Conservation (phyloP, 1,140 invertebrate genomes). For the Pantala flavescens region DNA sequence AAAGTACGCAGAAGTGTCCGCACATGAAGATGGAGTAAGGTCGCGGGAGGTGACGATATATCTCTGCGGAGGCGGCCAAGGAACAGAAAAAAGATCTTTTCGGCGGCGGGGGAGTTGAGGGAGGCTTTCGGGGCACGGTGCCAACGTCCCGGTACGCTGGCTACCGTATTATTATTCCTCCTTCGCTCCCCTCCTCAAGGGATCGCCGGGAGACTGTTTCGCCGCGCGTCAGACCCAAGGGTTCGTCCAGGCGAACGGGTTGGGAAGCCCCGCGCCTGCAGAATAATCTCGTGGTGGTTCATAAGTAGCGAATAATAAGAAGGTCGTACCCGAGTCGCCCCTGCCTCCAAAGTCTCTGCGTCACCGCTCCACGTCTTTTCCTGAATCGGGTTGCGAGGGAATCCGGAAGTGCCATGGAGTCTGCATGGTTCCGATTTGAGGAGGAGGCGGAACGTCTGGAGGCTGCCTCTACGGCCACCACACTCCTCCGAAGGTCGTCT, state of each 20-base stretch:
- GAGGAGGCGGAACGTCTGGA: not conserved
- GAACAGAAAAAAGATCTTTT: not conserved
- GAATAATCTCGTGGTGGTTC: too few species aligned
- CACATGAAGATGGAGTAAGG: too few species aligned
- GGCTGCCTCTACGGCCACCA: not conserved
- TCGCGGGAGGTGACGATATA: too few species aligned
- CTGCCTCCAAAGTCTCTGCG: not conserved
- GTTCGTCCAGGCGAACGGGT: too few species aligned
- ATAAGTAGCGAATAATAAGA: not conserved
- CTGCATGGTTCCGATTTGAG: not conserved
- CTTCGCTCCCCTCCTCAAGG: not conserved
- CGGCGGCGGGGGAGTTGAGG: not conserved
- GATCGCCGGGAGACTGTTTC: too few species aligned
- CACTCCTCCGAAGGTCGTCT: not conserved
- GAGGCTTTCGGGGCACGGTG: not conserved
- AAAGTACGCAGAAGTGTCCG: too few species aligned
- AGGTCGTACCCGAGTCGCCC: not conserved
- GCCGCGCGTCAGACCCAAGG: too few species aligned
- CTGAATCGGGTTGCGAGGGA: not conserved
- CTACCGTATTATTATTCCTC: constrained; percentile 3
- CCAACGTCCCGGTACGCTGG: constrained; percentile 1
- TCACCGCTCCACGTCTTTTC: not conserved
- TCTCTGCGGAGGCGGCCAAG: not conserved
- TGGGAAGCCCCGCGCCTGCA: not conserved
- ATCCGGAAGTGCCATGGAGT: not conserved